Conservation (phyloP, 2,113 vertebrate genomes). For the Spermophilus dauricus region DNA sequence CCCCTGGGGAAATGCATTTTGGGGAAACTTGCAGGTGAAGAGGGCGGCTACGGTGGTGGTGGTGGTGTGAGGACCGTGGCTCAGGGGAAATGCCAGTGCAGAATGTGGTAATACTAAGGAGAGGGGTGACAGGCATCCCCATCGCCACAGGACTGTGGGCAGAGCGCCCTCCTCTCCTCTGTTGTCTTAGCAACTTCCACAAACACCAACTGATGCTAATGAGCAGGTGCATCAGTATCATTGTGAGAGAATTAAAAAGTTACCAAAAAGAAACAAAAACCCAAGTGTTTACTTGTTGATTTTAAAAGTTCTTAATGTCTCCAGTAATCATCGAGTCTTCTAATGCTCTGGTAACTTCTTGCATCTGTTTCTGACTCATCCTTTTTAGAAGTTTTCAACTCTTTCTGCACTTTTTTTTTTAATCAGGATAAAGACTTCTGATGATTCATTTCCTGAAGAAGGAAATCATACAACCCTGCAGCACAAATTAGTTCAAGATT, state of each 20-base stretch:
- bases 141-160: too few relatives aligned
- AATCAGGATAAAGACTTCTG: constrained; percentile 81
- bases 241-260: neutral
- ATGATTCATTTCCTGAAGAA: constrained; percentile 59
- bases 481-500: constrained; percentile 1
- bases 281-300: neutral
- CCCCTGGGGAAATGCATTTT: too few relatives aligned
- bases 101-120: neutral
- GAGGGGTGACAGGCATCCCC: accelerated
- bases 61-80: accelerated
- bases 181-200: neutral
- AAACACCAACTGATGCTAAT: neutral
- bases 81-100: accelerated
- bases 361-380: constrained; percentile 59
- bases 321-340: constrained; percentile 72
- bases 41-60: too few relatives aligned
- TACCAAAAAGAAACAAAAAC: neutral
- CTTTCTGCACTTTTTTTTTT: constrained; percentile 60
- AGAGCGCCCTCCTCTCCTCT: neutral
- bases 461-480: constrained; percentile 47
- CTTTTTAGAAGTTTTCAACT: constrained; percentile 80
- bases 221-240: too few relatives aligned
- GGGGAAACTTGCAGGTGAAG: neutral
- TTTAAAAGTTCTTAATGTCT: constrained; percentile 48
- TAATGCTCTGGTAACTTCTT: constrained; percentile 75